Evolutionary conservation across 2,888 invertebrate genomes (phyloP).

Genomic region (Apoda limacodes): DNA sequence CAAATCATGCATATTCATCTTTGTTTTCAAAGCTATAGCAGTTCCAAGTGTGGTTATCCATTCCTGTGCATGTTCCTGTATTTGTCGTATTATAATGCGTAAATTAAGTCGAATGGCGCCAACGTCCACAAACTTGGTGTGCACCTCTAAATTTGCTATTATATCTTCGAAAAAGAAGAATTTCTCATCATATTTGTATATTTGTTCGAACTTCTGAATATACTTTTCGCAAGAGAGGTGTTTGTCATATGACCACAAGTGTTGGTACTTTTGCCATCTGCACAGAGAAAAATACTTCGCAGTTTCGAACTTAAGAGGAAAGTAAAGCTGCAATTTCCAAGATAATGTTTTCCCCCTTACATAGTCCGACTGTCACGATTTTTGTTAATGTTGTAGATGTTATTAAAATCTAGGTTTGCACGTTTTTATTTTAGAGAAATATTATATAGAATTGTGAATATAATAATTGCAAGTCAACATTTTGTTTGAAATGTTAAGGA

Average conservation of each 20-base stretch:
- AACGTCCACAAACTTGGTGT: conserved; percentile 72
- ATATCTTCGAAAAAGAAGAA: conserved; percentile 86
- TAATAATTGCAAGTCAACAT: no score
- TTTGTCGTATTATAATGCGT: conserved; percentile 73
- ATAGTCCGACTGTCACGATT: no score
- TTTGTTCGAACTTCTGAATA: conserved; percentile 68
- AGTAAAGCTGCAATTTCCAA: no score
- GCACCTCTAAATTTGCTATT: conserved; percentile 72
- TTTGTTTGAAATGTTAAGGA: no score
- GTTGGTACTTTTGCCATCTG: conserved; percentile 80
- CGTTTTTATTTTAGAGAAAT: no score
- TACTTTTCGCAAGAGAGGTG: conserved; percentile 81
- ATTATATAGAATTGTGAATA: no score
- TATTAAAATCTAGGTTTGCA: no score
- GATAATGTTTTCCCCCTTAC: no score
- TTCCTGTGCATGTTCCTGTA: conserved; percentile 78
- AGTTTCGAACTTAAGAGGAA: no score
- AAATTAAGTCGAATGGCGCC: conserved; percentile 82
- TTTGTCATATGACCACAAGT: conserved; percentile 84
- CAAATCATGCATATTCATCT: conserved; percentile 75
- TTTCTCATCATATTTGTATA: conserved; percentile 81
- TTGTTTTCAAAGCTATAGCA: conserved; percentile 75
- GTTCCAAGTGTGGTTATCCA: conserved; percentile 84
- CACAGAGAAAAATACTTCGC: no score
- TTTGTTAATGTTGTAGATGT: no score